A percentile compares a stretch with the other conserved stretches of the same genome.
Conservation (phyloP, 2,797 vertebrate genomes). For the Furcifer pardalis region DNA sequence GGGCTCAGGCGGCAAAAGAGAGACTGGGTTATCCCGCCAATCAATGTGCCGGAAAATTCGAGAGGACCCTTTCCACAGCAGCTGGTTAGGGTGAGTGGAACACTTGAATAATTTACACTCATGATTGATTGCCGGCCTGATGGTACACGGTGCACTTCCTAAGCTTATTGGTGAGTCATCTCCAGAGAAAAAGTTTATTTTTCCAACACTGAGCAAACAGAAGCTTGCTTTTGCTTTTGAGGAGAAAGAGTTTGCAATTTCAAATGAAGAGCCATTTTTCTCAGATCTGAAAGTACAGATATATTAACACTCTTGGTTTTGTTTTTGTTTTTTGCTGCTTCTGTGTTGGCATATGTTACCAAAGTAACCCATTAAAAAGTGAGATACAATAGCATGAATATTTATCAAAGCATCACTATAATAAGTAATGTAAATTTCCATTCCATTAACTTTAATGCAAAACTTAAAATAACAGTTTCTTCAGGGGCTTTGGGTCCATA, state of each 20-base stretch:
- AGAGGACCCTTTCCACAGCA: slow-evolving; percentile 95
- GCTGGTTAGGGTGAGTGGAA: slow-evolving; percentile 91
- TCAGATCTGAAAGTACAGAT: neutral
- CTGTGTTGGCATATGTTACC: neutral
- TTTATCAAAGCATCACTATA: neutral
- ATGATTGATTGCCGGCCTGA: neutral
- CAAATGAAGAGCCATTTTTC: neutral
- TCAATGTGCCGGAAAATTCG: slow-evolving; percentile 96
- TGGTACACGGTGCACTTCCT: neutral
- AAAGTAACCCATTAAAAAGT: neutral
- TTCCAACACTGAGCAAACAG: fast-evolving
- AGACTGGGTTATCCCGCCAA: slow-evolving; percentile 97
- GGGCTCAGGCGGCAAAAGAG: slow-evolving; percentile 89
- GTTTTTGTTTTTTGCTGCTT: neutral
- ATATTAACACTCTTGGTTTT: neutral
- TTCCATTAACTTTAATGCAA: no score
- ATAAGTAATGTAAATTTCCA: neutral
- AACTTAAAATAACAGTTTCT: no score
- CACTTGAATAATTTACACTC: neutral
- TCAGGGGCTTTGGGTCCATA: no score
- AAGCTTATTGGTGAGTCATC: neutral
- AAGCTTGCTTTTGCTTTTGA: neutral
- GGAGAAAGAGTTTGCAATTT: neutral
- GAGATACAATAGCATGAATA: neutral
- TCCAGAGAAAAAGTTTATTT: neutral